Percentiles rank a stretch among this genome's conserved stretches.
phyloP scores from a whole-genome alignment of 2,113 vertebrate genomes.

The Todiramphus chloris region DNA sequence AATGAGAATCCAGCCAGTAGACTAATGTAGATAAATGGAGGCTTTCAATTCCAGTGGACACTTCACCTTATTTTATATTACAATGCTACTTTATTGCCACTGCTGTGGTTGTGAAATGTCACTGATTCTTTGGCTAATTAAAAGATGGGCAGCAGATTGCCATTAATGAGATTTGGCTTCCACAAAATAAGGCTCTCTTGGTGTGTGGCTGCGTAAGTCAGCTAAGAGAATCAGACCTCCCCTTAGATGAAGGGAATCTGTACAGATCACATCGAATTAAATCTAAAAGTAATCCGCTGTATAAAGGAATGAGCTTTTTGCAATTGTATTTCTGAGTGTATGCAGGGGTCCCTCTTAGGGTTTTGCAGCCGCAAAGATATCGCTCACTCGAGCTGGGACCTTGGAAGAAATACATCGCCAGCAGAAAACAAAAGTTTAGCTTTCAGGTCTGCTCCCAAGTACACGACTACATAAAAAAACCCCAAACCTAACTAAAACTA shows the following conservation, averaged over 20 bases:
- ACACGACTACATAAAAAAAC: background rate
- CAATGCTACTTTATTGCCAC: slow-evolving; percentile 12
- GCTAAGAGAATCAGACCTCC: slow-evolving; percentile 89
- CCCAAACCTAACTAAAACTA: background rate
- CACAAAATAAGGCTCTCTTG: slow-evolving; percentile 65
- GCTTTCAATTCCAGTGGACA: background rate
- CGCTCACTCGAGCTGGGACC: slow-evolving; percentile 28
- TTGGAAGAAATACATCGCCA: background rate
- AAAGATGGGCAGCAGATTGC: slow-evolving; percentile 70
- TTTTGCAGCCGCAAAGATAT: slow-evolving; percentile 54
- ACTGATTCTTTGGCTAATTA: slow-evolving; percentile 56
- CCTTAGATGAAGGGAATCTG: slow-evolving; percentile 85
- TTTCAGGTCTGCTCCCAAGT: slow-evolving; percentile 18
- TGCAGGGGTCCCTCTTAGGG: slow-evolving; percentile 79
- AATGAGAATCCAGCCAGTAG: background rate
- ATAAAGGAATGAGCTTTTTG: slow-evolving; percentile 83
- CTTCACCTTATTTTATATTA: slow-evolving; percentile 8
- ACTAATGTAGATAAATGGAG: background rate
- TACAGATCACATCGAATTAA: slow-evolving; percentile 81
- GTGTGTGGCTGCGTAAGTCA: slow-evolving; percentile 83
- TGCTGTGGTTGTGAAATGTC: slow-evolving; percentile 36
- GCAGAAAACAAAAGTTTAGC: slow-evolving; percentile 21
- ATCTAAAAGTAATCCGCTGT: slow-evolving; percentile 83
- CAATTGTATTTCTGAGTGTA: slow-evolving; percentile 81
- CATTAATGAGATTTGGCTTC: slow-evolving; percentile 68